Percentiles rank a stretch among this genome's conserved stretches.
These are phyloP conservation scores for Scrobipalpa costella DNA, from an alignment of 2,888 invertebrate species.

Conservation along the genomic window DNA sequence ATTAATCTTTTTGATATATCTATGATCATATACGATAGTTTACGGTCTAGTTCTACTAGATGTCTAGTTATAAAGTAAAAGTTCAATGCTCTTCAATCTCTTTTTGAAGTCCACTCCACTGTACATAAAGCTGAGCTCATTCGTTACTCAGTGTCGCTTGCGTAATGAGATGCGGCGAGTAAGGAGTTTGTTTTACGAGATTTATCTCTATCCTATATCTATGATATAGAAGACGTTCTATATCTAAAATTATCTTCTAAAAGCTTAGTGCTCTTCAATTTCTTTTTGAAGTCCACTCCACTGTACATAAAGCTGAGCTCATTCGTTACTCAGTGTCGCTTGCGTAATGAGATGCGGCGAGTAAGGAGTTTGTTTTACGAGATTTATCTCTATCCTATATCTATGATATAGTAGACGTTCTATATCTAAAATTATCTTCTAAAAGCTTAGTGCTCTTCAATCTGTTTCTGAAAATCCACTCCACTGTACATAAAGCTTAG, in stretches of 20 bases:
- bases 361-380: conserved; percentile 11
- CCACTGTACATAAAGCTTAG: too few relatives aligned
- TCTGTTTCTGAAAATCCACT: background rate
- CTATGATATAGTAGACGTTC: too few relatives aligned
- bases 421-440: too few relatives aligned
- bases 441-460: background rate
- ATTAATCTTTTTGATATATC: conserved; percentile 19
- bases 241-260: background rate
- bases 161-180: conserved; percentile 24
- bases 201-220: too few relatives aligned
- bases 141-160: conserved; percentile 25
- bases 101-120: background rate
- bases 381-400: conserved; percentile 19
- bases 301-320: too few relatives aligned
- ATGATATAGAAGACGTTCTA: too few relatives aligned
- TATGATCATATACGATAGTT: too few relatives aligned
- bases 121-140: conserved; percentile 25
- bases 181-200: conserved; percentile 13
- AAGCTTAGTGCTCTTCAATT: background rate
- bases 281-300: background rate
- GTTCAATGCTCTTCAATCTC: background rate
- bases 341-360: conserved; percentile 26
- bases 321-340: conserved; percentile 25
- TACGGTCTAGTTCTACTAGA: too few relatives aligned
- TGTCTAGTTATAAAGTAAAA: conserved; percentile 2